Base-by-base conservation (phyloP, 2,888 invertebrate genomes). In the Bombylius major region DNA sequence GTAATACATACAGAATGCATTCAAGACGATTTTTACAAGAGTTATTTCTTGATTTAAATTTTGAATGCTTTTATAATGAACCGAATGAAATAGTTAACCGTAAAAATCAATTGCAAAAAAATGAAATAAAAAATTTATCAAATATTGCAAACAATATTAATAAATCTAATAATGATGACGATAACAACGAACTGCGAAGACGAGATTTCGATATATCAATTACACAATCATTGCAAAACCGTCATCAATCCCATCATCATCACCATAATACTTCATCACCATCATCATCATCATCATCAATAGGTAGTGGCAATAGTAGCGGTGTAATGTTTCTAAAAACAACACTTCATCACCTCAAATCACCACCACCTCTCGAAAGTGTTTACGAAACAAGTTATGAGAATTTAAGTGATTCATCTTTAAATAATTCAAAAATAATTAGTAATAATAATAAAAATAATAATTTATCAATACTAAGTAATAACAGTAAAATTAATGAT, bases 21-120 rank as follows among this genome's bases (percentile, higher is more conserved):
- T 86, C 92, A 4, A 79, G 96, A 12, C 81, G 93, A 56, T 91
- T 95, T 72, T 77, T 97, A 39, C 96, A 97, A 71, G 97, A 97
- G 72, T 77, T 97, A 45, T 97, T 97, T 73, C 79, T 91, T 53
- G 96, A 96, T 68, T 79, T 89, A 33, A 78, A 80, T 66, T 91
- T 89, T 69, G 84, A 85, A 51, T 78, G 77, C 61, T 80, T 84
- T 63, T 72, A 75, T 49, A 64, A 65, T 33, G 80, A 79, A 59
- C 78, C 82, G 1, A 67, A 72, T 50, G 73, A 75, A 5, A 72
- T 82, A 11, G 68, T 82, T 23, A 60, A 59, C 50, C 69, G 65
- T n/a, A 69, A 66, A 53, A 59, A 65, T 1, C 70, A 67, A 60
- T 57, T 53, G 5, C 39, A 31, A 5, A 11, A 47, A 55, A 59